phyloP scores from a whole-genome alignment of 2,113 vertebrate species.

The Alces alces region DNA sequence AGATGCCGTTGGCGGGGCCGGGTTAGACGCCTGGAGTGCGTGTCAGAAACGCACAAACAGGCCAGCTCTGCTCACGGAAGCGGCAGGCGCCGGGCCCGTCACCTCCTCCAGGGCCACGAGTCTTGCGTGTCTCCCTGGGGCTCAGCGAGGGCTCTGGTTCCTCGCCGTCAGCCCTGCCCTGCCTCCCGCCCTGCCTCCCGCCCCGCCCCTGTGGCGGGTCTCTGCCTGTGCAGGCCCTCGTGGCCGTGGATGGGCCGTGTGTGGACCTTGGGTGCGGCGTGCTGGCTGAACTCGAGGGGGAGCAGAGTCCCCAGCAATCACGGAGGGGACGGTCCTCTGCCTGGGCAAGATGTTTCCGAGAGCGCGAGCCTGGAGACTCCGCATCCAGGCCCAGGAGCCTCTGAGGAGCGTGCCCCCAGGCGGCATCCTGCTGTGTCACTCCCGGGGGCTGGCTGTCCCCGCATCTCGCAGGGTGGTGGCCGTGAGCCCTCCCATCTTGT shows the following conservation, averaged over 20 bases:
- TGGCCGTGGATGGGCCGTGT: fast-evolving
- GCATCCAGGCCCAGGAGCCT: not conserved
- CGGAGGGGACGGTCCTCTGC: not conserved
- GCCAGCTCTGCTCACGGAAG: not conserved
- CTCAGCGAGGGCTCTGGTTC: not conserved
- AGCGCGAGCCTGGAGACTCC: not conserved
- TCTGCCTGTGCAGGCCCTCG: not conserved
- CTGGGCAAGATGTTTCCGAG: not conserved
- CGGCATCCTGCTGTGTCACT: fast-evolving
- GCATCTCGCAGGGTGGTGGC: not conserved
- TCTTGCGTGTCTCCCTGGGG: not conserved
- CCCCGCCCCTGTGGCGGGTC: too few species aligned
- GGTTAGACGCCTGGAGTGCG: not conserved
- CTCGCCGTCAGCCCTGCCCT: not conserved
- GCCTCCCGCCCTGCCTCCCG: fast-evolving
- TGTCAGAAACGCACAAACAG: not conserved
- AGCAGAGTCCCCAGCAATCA: too few species aligned
- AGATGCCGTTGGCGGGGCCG: not conserved
- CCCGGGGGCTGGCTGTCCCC: not conserved
- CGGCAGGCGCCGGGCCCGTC: fast-evolving
- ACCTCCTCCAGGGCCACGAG: not conserved
- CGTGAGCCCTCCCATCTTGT: fast-evolving
- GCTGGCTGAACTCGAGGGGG: not conserved
- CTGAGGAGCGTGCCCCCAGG: not conserved
- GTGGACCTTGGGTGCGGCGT: not conserved